phyloP scores from a whole-genome alignment of 2,888 invertebrate genomes.

The Philopedon plagiatum region DNA sequence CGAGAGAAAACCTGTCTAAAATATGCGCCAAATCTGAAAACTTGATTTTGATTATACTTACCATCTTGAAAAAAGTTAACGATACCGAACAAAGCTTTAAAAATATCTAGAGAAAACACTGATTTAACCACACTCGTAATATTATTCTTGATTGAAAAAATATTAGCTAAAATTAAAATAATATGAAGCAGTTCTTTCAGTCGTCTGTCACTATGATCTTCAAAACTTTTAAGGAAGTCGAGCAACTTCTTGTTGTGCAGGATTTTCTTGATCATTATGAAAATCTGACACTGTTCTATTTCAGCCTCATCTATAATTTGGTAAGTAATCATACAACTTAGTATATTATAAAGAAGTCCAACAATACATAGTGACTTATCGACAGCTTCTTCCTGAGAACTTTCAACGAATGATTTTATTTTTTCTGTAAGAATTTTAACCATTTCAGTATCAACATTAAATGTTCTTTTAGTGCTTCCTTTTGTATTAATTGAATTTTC shows the following conservation, averaged over 20 bases:
- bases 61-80: constrained; percentile 52
- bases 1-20: no score
- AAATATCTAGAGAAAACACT: constrained; percentile 52
- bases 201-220: constrained; percentile 50
- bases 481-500: constrained; percentile 13
- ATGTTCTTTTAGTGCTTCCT: constrained; percentile 27
- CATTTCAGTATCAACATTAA: constrained; percentile 50
- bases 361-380: constrained; percentile 48
- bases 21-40: no score
- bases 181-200: constrained; percentile 48
- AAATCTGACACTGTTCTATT: constrained; percentile 40
- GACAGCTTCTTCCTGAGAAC: constrained; percentile 30
- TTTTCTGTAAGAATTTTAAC: constrained; percentile 33
- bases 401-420: constrained; percentile 45
- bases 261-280: constrained; percentile 40
- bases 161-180: constrained; percentile 46
- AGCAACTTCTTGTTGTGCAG: constrained; percentile 23
- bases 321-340: constrained; percentile 49
- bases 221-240: constrained; percentile 30
- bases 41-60: no score
- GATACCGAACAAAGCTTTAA: constrained; percentile 51
- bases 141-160: constrained; percentile 52
- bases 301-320: constrained; percentile 46
- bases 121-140: constrained; percentile 51
- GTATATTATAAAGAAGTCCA: constrained; percentile 52